These are phyloP conservation scores for Drosophila sechellia DNA, from an alignment of 1,140 invertebrate species.

Conservation along the genomic window DNA sequence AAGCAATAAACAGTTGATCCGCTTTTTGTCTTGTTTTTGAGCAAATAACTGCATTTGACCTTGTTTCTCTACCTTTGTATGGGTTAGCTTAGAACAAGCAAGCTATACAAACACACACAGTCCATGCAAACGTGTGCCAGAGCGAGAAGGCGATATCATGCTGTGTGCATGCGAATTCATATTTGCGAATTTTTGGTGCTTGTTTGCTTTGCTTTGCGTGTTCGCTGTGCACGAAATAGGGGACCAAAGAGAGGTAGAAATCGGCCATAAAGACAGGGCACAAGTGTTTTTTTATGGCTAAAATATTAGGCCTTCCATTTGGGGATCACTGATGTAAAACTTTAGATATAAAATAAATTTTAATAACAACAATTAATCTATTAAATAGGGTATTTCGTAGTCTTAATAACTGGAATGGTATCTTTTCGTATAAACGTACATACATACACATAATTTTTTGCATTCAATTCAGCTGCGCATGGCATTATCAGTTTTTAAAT, in stretches of 20 bases:
- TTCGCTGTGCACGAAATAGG: conserved; percentile 45
- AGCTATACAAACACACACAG: conserved; percentile 49
- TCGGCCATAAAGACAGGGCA: conserved; percentile 10
- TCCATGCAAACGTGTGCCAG: conserved; percentile 5
- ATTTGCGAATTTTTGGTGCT: conserved; percentile 61
- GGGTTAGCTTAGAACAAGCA: conserved; percentile 75
- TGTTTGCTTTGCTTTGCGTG: conserved; percentile 75
- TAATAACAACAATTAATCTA: no score
- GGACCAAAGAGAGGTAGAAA: background rate
- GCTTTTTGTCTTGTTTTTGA: conserved; percentile 39
- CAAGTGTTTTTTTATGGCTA: conserved; percentile 45
- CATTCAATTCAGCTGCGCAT: conserved; percentile 55
- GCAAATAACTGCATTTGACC: conserved; percentile 84
- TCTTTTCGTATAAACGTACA: no score
- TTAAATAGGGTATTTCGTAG: background rate
- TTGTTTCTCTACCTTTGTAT: conserved; percentile 72
- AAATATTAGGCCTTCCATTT: background rate
- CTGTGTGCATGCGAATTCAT: conserved; percentile 50
- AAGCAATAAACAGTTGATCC: conserved; percentile 59
- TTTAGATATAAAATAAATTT: background rate
- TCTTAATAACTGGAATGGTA: no score
- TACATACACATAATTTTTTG: background rate
- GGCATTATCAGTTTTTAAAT: conserved; percentile 1
- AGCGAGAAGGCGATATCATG: conserved; percentile 8
- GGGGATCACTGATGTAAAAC: no score